These are phyloP conservation scores for Lasioglossum villosulum DNA, from an alignment of 2,888 invertebrate species.

Conservation along the genomic window DNA sequence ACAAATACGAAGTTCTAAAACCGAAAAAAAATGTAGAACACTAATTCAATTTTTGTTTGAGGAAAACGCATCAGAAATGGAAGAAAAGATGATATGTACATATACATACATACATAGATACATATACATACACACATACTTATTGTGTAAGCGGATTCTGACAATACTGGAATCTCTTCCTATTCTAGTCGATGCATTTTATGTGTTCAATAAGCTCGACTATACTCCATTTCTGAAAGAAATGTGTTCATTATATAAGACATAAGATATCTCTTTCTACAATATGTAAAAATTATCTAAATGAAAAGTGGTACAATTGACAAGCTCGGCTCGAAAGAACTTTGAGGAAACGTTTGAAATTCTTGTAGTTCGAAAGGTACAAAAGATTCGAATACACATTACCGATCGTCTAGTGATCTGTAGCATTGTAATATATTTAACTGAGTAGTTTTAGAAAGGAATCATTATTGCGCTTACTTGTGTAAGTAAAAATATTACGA, in stretches of 20 bases:
- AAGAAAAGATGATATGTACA: slow-evolving; percentile 3
- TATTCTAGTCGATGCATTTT: slow-evolving; percentile 46
- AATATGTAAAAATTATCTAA: slow-evolving; percentile 38
- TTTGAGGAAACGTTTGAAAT: slow-evolving; percentile 33
- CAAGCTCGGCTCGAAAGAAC: slow-evolving; percentile 28
- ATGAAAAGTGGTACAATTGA: slow-evolving; percentile 27
- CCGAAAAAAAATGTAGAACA: background rate
- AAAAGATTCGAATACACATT: slow-evolving; percentile 57
- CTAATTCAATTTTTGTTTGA: slow-evolving; percentile 34
- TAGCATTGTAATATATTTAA: slow-evolving; percentile 73
- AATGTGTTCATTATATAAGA: slow-evolving; percentile 64
- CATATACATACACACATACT: background rate
- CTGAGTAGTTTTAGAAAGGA: slow-evolving; percentile 72
- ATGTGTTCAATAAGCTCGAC: slow-evolving; percentile 59
- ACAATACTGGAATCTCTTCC: slow-evolving; percentile 38
- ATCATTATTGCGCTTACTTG: slow-evolving; percentile 72
- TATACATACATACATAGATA: background rate
- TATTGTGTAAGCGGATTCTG: slow-evolving; percentile 31
- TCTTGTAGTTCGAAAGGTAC: slow-evolving; percentile 56
- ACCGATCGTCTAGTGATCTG: slow-evolving; percentile 52
- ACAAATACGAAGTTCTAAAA: background rate
- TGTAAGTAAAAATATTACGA: slow-evolving; percentile 70
- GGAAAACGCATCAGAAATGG: slow-evolving; percentile 1
- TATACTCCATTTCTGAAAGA: slow-evolving; percentile 55
- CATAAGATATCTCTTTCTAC: slow-evolving; percentile 61